Percentiles rank a stretch among this genome's conserved stretches.
These are phyloP conservation scores for Xylocampa areola DNA, from an alignment of 2,888 invertebrate genomes.

Conservation along the genomic window DNA sequence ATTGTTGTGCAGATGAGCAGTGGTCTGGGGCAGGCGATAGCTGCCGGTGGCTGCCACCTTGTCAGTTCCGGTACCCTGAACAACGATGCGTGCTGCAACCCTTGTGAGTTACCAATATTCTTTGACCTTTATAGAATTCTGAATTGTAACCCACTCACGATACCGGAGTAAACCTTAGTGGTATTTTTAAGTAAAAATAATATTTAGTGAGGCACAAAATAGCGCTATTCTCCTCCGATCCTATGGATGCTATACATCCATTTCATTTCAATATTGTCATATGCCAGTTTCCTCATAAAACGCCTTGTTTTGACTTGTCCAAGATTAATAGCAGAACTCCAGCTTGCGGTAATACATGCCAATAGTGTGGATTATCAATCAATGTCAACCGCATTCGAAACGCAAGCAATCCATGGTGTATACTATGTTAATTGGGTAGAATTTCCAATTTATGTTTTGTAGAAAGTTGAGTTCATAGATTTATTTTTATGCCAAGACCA, in stretches of 20 bases:
- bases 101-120: slow-evolving; percentile 75
- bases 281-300: slow-evolving; percentile 27
- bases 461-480: too few relatives aligned
- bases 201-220: too few relatives aligned
- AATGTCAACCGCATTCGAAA: slow-evolving; percentile 35
- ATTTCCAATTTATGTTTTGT: slow-evolving; percentile 12
- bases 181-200: too few relatives aligned
- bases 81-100: slow-evolving; percentile 83
- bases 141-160: too few relatives aligned
- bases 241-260: not conserved
- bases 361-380: slow-evolving; percentile 27
- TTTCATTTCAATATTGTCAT: slow-evolving; percentile 3
- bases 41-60: slow-evolving; percentile 85
- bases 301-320: slow-evolving; percentile 34
- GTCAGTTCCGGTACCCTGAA: slow-evolving; percentile 83
- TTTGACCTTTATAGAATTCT: not conserved
- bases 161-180: too few relatives aligned
- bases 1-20: slow-evolving; percentile 79
- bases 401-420: slow-evolving; percentile 1
- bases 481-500: too few relatives aligned
- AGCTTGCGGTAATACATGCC: slow-evolving; percentile 30
- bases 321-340: slow-evolving; percentile 36
- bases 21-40: slow-evolving; percentile 85
- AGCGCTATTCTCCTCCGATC: too few relatives aligned
- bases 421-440: not conserved